phyloP scores from a whole-genome alignment of 2,113 vertebrate genomes.

The Sterna hirundo region DNA sequence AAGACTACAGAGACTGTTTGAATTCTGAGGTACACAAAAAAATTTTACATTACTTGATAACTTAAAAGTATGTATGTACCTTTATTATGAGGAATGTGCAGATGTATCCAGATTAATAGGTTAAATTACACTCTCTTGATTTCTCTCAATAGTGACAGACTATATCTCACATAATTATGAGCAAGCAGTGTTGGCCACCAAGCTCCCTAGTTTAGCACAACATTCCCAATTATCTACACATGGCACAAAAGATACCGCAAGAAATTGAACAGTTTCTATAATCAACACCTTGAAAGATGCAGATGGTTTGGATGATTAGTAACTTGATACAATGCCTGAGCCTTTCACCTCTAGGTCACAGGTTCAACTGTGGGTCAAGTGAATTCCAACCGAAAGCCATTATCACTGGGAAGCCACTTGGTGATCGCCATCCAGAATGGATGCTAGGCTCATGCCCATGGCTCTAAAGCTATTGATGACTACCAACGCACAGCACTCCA shows the following conservation, averaged over 20 bases:
- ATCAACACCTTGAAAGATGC: slow-evolving; percentile 23
- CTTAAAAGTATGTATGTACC: neutral
- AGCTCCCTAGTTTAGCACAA: neutral
- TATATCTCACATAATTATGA: neutral
- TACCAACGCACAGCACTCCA: neutral
- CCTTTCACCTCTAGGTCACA: slow-evolving; percentile 26
- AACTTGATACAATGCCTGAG: neutral
- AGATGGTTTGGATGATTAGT: neutral
- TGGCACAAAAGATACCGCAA: neutral
- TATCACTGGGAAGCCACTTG: neutral
- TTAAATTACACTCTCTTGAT: neutral
- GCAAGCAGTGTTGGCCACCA: neutral
- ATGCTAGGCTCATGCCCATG: neutral
- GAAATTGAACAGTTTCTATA: slow-evolving; percentile 20
- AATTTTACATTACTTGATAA: neutral
- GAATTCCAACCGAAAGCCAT: neutral
- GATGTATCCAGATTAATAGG: neutral
- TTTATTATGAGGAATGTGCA: neutral
- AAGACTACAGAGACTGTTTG: neutral
- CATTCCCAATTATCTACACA: slow-evolving; percentile 21
- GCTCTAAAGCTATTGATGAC: neutral
- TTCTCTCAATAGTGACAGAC: neutral
- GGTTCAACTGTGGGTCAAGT: slow-evolving; percentile 35
- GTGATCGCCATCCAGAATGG: neutral
- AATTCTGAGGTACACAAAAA: neutral